Conservation (phyloP, 2,888 invertebrate genomes). For the Callyntrura sp. region DNA sequence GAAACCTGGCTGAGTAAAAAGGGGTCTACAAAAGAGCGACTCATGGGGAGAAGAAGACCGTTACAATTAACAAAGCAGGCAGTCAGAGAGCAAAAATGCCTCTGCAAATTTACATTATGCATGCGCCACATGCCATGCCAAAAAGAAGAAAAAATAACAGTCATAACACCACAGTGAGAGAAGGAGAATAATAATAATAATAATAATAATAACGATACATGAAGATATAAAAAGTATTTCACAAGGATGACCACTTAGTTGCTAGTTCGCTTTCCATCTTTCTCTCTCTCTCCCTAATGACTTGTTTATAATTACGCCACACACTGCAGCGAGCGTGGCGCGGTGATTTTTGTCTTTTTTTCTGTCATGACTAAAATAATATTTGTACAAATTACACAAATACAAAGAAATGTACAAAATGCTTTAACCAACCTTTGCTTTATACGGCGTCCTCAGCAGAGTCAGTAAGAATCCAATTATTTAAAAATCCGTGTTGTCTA, state of each 20-base stretch:
- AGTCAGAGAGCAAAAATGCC: conserved; percentile 6
- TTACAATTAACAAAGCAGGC: conserved; percentile 13
- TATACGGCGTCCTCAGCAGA: not conserved
- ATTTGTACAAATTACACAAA: not conserved
- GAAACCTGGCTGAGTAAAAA: no score
- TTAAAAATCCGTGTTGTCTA: not conserved
- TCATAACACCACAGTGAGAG: not conserved
- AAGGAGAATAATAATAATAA: no score
- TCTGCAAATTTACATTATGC: not conserved
- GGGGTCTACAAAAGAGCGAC: not conserved
- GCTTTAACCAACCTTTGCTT: not conserved
- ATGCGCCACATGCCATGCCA: not conserved
- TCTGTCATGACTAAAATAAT: no score
- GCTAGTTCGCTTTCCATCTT: not conserved
- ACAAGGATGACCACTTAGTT: conserved; percentile 57
- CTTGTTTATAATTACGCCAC: not conserved
- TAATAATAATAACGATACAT: no score
- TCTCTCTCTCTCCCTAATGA: no score
- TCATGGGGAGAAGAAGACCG: conserved; percentile 1
- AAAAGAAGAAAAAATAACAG: not conserved
- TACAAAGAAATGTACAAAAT: not conserved
- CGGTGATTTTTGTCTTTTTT: no score
- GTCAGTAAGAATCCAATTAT: not conserved
- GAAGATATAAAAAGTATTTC: conserved; percentile 7
- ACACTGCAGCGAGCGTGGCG: no score